Base-by-base conservation (phyloP, 2,113 vertebrate genomes). In the Maccullochella peelii region DNA sequence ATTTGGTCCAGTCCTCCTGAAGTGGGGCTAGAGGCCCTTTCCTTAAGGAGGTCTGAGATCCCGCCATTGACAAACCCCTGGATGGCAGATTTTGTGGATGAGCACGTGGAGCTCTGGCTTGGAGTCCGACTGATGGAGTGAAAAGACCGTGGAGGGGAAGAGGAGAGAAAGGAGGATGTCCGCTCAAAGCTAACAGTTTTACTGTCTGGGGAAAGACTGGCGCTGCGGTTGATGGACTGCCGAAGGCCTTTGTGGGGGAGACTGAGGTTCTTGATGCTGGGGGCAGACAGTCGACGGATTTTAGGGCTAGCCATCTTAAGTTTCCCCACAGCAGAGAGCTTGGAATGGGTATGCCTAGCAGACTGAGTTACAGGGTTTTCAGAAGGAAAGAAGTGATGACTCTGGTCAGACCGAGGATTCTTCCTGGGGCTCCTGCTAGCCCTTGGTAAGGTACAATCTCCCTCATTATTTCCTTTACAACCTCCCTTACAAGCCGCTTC, bases 321-420 rank as follows among this genome's bases (percentile, higher is more conserved):
- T 87, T 98, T 98, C 92, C 97, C 96, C 47, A 97, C 96, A 0
- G 97, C 96, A 0, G 97, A 97, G 74, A 97, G 96, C 92, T 97
- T 97, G 0, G 96, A 96, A 66, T 95, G 95, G 89, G 82, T 69
- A 15, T 94, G 88, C 89, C 96, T 97, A 0, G 93, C 95, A 0
- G 96, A 95, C 38, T 95, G 93, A 58, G 94, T 88, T 0, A 81
- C 36, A 59, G 52, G 25, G 44, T 58, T 83, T 79, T 92, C 88
- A 70, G 65, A 81, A 5, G 77, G 50, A 0, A 94, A 91, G 67
- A 92, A 74, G 38, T 91, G 81, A 84, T 79, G 73, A 65, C 76
- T 61, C 8, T 89, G 84, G 14, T 94, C 97, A 59, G 96, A 94
- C 80, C 96, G 95, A 0, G 94, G 89, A 40, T 91, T 94, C 80